Conservation (phyloP, 1,140 invertebrate genomes). For the Formica exsecta region DNA sequence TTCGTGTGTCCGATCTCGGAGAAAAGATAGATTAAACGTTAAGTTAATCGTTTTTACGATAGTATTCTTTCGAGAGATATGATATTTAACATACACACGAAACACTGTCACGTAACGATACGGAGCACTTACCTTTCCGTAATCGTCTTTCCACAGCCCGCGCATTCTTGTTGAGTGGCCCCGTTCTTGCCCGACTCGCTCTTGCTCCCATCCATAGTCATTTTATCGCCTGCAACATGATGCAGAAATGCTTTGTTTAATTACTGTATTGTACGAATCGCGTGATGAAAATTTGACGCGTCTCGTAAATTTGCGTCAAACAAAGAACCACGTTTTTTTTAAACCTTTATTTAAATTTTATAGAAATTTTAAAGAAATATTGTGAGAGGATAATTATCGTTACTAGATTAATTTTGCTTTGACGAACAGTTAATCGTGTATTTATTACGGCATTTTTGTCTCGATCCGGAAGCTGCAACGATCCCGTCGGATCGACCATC, state of each 20-base stretch:
- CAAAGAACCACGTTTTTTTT: background rate
- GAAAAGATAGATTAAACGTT: slow-evolving; percentile 5
- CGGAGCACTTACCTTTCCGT: slow-evolving; percentile 88
- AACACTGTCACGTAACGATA: slow-evolving; percentile 41
- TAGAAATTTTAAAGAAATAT: background rate
- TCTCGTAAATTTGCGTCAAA: background rate
- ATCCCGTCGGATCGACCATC: slow-evolving; percentile 10
- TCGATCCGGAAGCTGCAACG: background rate
- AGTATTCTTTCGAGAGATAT: background rate
- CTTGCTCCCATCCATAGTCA: slow-evolving; percentile 88
- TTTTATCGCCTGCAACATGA: slow-evolving; percentile 73
- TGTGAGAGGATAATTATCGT: background rate
- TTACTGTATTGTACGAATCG: background rate
- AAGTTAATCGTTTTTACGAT: slow-evolving; percentile 3
- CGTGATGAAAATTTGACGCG: background rate
- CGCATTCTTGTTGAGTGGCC: slow-evolving; percentile 89
- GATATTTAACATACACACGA: slow-evolving; percentile 1
- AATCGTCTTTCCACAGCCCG: slow-evolving; percentile 92
- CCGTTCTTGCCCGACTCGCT: slow-evolving; percentile 84
- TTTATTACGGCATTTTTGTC: background rate
- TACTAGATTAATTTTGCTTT: background rate
- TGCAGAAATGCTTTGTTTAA: background rate
- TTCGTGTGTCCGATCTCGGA: background rate
- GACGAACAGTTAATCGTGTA: background rate
- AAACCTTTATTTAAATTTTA: background rate